A percentile compares a stretch with the other conserved stretches of the same genome.
These are phyloP conservation scores for Lasioglossum marginatum DNA, from an alignment of 2,888 invertebrate genomes.

Conservation along the genomic window DNA sequence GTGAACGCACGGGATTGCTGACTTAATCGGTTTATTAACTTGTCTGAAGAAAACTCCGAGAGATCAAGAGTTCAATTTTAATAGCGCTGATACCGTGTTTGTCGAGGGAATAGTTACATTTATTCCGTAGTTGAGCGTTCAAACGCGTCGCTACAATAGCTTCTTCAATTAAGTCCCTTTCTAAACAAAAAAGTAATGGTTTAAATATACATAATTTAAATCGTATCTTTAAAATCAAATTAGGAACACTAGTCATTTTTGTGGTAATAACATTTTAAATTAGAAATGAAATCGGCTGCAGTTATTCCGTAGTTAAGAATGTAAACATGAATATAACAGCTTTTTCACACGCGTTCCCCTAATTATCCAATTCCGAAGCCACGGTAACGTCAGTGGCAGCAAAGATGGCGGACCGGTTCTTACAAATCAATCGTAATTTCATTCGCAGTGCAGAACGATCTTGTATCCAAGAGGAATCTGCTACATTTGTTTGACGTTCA, in stretches of 20 bases:
- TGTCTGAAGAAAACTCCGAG: not conserved
- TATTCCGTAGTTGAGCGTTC: not conserved
- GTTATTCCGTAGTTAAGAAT: not conserved
- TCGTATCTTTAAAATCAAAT: too few relatives aligned
- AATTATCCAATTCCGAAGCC: not conserved
- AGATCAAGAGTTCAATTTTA: slow-evolving; percentile 3
- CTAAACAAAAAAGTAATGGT: not conserved
- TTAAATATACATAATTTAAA: too few relatives aligned
- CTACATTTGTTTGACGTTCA: not conserved
- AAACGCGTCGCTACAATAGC: not conserved
- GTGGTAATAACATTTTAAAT: not conserved
- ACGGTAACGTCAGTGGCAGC: not conserved
- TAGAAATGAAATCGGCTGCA: not conserved
- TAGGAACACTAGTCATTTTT: not conserved
- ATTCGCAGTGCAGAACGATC: not conserved
- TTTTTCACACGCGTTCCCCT: not conserved
- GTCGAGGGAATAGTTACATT: not conserved
- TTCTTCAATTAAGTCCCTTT: not conserved
- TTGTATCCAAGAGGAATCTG: not conserved
- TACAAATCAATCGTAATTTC: not conserved
- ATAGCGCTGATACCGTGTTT: not conserved
- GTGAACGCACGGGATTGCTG: not conserved
- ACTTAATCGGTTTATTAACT: not conserved
- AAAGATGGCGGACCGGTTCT: not conserved
- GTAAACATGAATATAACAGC: not conserved